A percentile compares a stretch with the other conserved stretches of the same genome.
Evolutionary conservation across 2,888 invertebrate genomes (phyloP).

Genomic region (Gortyna flavago): DNA sequence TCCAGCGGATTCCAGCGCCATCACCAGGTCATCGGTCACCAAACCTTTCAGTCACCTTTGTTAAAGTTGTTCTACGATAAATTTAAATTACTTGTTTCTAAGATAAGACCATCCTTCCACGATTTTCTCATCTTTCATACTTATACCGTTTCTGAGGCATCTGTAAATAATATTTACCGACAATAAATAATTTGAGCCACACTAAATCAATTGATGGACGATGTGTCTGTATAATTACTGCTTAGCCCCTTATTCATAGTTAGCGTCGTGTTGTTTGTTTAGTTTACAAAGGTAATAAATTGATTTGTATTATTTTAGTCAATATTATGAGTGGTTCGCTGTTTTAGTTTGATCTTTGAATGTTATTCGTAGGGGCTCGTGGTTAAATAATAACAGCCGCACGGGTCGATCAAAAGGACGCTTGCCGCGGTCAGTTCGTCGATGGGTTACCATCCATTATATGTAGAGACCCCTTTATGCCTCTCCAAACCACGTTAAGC

Average conservation of each 20-base stretch:
- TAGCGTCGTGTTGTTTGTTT: conserved; percentile 53
- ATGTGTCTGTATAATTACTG: conserved; percentile 79
- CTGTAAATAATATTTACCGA: conserved; percentile 72
- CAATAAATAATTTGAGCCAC: conserved; percentile 75
- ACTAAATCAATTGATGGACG: conserved; percentile 85
- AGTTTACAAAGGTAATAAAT: conserved; percentile 38
- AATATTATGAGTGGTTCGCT: conserved; percentile 37
- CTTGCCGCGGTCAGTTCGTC: background rate
- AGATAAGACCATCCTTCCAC: background rate
- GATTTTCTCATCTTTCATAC: conserved; percentile 37
- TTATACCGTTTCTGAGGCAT: conserved; percentile 54
- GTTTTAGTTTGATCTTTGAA: background rate
- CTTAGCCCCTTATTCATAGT: conserved; percentile 50
- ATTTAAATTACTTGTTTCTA: conserved; percentile 9
- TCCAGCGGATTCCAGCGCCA: no score
- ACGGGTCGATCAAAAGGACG: background rate
- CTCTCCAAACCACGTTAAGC: no score
- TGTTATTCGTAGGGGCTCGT: background rate
- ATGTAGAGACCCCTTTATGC: no score
- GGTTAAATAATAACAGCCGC: background rate
- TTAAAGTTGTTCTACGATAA: background rate
- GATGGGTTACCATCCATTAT: background rate
- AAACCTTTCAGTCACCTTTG: background rate
- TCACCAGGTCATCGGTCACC: no score
- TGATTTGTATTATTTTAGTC: conserved; percentile 48